phyloP scores from a whole-genome alignment of 2,888 invertebrate species.

The Yponomeuta evonymella region DNA sequence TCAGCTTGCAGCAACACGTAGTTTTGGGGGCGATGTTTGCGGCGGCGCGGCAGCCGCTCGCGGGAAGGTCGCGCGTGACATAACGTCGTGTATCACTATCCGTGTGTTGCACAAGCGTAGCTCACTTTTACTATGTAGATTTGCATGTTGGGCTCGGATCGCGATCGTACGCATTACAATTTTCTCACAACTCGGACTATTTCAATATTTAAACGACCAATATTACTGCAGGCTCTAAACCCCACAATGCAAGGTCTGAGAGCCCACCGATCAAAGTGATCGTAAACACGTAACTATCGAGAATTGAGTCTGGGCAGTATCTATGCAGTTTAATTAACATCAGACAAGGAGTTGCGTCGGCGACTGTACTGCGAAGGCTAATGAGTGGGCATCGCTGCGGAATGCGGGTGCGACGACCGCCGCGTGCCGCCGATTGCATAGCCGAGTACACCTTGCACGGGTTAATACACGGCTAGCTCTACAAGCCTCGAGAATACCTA shows the following conservation, averaged over 20 bases:
- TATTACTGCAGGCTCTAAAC: too few relatives aligned
- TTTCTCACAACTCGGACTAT: too few relatives aligned
- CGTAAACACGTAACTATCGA: neutral
- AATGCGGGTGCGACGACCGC: slow-evolving; percentile 1
- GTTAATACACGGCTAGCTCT: neutral
- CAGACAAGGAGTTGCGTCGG: neutral
- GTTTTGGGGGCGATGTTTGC: neutral
- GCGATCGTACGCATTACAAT: neutral
- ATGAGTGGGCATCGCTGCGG: neutral
- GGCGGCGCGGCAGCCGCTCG: neutral
- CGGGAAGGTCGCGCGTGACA: neutral
- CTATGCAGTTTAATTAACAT: neutral
- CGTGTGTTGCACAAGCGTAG: neutral
- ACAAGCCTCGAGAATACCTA: too few relatives aligned
- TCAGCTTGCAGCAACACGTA: neutral
- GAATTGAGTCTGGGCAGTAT: neutral
- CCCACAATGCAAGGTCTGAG: too few relatives aligned
- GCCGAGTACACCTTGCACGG: neutral
- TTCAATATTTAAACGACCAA: too few relatives aligned
- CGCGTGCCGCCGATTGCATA: neutral
- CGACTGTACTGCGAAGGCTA: neutral
- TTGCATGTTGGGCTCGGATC: neutral
- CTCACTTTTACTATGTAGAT: neutral
- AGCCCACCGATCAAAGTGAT: too few relatives aligned
- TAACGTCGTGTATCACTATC: neutral